A percentile compares a stretch with the other conserved stretches of the same genome.
Conservation (phyloP, 1,140 invertebrate species). For the Cyphomyrmex costatus region DNA sequence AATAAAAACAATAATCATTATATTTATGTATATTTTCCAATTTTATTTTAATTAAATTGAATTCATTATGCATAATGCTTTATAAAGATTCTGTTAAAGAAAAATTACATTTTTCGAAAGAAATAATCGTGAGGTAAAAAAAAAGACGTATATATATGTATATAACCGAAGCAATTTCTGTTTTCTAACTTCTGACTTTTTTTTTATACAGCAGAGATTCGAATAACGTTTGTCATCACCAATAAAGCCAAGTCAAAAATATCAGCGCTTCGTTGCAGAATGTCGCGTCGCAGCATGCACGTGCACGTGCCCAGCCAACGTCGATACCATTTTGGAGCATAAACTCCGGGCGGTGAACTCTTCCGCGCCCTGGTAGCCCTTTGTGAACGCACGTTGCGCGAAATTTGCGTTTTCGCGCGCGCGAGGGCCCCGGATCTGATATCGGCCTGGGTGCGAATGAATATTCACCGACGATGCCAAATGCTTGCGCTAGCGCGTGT, state of each 20-base stretch:
- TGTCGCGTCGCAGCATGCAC: slow-evolving; percentile 8
- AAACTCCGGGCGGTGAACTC: slow-evolving; percentile 35
- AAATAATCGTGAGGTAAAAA: neutral
- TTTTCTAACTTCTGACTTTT: neutral
- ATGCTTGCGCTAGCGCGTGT: slow-evolving; percentile 69
- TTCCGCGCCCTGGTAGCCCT: slow-evolving; percentile 31
- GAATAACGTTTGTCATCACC: slow-evolving; percentile 4
- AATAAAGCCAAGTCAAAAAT: slow-evolving; percentile 24
- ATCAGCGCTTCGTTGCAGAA: slow-evolving; percentile 18
- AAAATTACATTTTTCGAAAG: neutral
- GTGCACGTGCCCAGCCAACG: neutral
- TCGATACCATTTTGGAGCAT: slow-evolving; percentile 23
- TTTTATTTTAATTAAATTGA: neutral
- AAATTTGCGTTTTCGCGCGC: slow-evolving; percentile 57
- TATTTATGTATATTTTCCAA: neutral
- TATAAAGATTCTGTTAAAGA: neutral
- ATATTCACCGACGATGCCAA: slow-evolving; percentile 72
- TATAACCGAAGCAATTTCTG: neutral
- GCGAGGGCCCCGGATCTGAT: slow-evolving; percentile 63
- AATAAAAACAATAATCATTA: slow-evolving; percentile 16
- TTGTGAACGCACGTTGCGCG: slow-evolving; percentile 51
- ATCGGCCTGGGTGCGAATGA: slow-evolving; percentile 62
- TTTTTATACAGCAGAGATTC: neutral
- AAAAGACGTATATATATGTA: no score
- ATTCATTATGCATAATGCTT: neutral